phyloP scores from a whole-genome alignment of 2,113 vertebrate genomes.

The Galeopterus variegatus region DNA sequence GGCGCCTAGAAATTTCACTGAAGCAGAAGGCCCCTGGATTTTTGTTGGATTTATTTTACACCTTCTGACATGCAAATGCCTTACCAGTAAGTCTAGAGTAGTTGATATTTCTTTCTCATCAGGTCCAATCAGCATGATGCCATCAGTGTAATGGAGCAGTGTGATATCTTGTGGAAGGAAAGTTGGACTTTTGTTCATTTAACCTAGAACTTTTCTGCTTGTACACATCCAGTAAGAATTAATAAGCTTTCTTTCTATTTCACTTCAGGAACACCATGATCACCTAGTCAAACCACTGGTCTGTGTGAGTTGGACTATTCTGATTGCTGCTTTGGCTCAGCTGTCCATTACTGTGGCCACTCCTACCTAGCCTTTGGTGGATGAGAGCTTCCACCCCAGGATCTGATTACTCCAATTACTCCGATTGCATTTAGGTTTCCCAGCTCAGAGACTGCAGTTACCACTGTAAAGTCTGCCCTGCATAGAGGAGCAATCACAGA shows the following conservation, averaged over 20 bases:
- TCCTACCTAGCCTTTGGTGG: neutral
- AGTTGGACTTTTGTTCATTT: neutral
- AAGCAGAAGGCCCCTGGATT: neutral
- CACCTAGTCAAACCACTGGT: neutral
- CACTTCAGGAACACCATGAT: neutral
- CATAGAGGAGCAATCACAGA: neutral
- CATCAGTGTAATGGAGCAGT: neutral
- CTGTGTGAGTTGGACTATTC: neutral
- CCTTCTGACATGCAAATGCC: too few species aligned
- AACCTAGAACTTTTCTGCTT: neutral
- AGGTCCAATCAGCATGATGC: neutral
- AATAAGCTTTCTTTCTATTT: neutral
- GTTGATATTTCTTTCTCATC: neutral
- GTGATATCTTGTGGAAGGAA: neutral
- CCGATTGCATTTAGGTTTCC: neutral
- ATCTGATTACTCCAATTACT: neutral
- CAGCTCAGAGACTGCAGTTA: neutral
- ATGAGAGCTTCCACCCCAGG: neutral
- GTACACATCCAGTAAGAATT: neutral
- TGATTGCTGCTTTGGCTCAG: neutral
- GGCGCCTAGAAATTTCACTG: neutral
- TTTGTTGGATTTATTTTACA: neutral
- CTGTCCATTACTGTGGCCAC: neutral
- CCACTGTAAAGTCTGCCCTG: accelerated
- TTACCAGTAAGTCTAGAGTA: neutral